Evolutionary conservation across 2,797 vertebrate species (phyloP), one percentile per base, ranked within the genome.

Genomic region (Xenentodon cancila): DNA sequence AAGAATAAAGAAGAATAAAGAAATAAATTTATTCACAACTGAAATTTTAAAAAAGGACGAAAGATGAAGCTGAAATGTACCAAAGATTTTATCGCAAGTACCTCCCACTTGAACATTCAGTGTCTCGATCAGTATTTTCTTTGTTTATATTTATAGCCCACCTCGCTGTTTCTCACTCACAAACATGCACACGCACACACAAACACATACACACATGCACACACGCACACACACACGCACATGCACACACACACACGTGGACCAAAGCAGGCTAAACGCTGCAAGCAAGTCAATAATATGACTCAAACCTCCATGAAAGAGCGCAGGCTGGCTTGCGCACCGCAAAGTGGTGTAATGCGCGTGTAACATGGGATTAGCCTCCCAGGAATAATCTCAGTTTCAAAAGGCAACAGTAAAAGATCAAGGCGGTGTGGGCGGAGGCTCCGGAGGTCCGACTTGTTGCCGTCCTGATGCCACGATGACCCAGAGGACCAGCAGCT

Each of bases 271-370:
- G 75, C 55, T 77, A 56, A 74, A 81, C 44, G 71, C 69, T 77
- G 68, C 58, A 61, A 84, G 71, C 50, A 54, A 87, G 79, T 84
- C 83, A 81, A 80, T 81, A 85, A 73, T 54, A 68, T 79, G 66
- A 84, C 66, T 84, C 80, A 84, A 84, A 71, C 82, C 65, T 77
- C 73, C 52, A 56, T 87, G 82, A 84, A 86, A 88, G 77, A 44
- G 55, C 32, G 21, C 22, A 53, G 60, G 68, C 77, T 82, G 69
- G 75, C 54, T 20, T 60, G 59, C 30, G 9, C 48, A 21, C 46
- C 56, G 21, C 32, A 25, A 68, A 73, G 66, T 59, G 69, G 59
- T 84, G 73, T 86, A 84, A 84, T 87, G 72, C 48, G 6, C 7
- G 4, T 72, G 76, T 64, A 75, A 81, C 78, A 82, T 73, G 74